These are phyloP conservation scores for Cathartes aura DNA, from an alignment of 2,113 vertebrate species.

Conservation along the genomic window DNA sequence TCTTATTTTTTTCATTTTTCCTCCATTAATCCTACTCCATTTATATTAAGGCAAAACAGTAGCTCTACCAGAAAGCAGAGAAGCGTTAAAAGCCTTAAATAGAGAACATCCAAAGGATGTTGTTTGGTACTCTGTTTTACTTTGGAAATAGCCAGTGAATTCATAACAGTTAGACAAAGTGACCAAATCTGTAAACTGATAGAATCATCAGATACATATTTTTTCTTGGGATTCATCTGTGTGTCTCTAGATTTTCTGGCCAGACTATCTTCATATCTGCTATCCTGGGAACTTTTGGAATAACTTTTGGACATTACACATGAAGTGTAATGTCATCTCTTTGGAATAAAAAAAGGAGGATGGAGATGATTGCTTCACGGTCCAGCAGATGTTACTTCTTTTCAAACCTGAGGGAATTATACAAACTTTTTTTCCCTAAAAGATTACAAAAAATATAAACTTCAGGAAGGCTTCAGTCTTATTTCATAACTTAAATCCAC, in stretches of 20 bases:
- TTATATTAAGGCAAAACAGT: neutral
- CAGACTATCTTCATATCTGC: neutral
- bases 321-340: slow-evolving; percentile 48
- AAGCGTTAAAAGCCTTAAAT: neutral
- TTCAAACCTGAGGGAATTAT: neutral
- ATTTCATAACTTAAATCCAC: neutral
- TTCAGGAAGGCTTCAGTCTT: neutral
- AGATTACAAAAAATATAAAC: neutral
- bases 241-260: slow-evolving; percentile 19
- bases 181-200: neutral
- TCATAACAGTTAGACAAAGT: neutral
- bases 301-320: neutral
- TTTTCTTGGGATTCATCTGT: slow-evolving; percentile 21
- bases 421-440: neutral
- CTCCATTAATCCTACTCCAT: neutral
- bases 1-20: neutral
- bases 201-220: neutral
- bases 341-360: slow-evolving; percentile 32
- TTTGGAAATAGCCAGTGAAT: slow-evolving; percentile 10
- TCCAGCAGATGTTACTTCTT: slow-evolving; percentile 39
- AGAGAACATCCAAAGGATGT: neutral
- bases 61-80: neutral
- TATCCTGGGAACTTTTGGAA: slow-evolving; percentile 24
- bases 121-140: neutral
- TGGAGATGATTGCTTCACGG: neutral